Percentiles rank a stretch among this genome's conserved stretches.
Conservation (phyloP, 2,113 vertebrate species). For the Toxostoma redivivum region DNA sequence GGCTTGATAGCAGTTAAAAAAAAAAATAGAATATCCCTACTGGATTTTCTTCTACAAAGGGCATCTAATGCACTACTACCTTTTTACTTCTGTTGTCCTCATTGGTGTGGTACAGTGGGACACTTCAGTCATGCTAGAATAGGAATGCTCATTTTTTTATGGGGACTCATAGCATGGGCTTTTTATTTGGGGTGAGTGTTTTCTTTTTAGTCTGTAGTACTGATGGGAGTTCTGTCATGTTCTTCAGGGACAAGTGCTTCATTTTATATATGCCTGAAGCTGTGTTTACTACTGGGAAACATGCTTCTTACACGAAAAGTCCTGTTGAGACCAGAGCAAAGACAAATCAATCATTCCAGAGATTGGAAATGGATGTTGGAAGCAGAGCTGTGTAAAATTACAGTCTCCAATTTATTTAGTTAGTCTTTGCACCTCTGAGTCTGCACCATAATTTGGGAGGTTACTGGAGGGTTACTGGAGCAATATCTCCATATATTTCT, state of each 20-base stretch:
- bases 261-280: slow-evolving; percentile 3
- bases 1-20: not conserved
- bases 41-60: not conserved
- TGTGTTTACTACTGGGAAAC: not conserved
- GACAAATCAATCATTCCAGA: slow-evolving; percentile 2
- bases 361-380: not conserved
- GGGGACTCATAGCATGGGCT: not conserved
- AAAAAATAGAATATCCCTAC: not conserved
- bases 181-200: not conserved
- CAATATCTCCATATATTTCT: not conserved
- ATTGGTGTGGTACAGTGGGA: not conserved
- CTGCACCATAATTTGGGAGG: not conserved
- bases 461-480: not conserved
- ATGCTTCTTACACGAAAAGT: not conserved
- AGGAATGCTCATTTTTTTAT: not conserved
- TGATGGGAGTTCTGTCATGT: not conserved
- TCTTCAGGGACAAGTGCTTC: not conserved
- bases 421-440: not conserved
- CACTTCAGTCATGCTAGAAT: not conserved
- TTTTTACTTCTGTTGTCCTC: not conserved
- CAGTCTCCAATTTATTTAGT: not conserved
- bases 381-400: slow-evolving; percentile 1
- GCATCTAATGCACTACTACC: not conserved
- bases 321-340: not conserved
- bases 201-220: not conserved